Conservation (phyloP, 1,140 invertebrate species). For the Trichoplusia ni region DNA sequence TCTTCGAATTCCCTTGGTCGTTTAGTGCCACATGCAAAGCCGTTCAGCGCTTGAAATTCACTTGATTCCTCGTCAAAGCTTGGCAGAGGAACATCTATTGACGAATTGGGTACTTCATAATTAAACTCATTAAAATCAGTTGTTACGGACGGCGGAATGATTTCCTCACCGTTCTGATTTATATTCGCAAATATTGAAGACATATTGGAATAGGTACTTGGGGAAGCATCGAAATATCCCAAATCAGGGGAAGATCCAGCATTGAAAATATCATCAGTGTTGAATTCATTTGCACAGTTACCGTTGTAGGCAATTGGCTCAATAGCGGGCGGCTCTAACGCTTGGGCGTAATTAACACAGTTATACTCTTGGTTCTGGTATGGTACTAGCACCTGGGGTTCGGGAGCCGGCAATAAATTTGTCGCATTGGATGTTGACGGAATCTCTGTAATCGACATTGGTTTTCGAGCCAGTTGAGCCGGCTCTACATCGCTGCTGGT, state of each 20-base stretch:
- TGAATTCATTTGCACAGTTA: not conserved
- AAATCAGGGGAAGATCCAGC: not conserved
- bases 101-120: not conserved
- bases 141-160: not conserved
- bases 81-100: not conserved
- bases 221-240: not conserved
- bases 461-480: not conserved
- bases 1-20: slow-evolving; percentile 8
- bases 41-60: not conserved
- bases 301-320: not conserved
- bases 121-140: not conserved
- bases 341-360: not conserved
- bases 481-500: not conserved
- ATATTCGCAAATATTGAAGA: not conserved
- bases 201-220: not conserved
- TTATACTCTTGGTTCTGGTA: not conserved
- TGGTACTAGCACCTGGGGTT: not conserved
- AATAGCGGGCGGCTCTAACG: not conserved
- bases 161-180: not conserved
- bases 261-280: not conserved
- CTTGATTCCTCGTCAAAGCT: not conserved
- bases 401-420: not conserved
- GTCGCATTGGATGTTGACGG: not conserved
- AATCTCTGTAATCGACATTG: not conserved
- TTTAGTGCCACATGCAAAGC: not conserved